Base-by-base conservation (phyloP, 2,113 vertebrate species). In the Calypte anna region DNA sequence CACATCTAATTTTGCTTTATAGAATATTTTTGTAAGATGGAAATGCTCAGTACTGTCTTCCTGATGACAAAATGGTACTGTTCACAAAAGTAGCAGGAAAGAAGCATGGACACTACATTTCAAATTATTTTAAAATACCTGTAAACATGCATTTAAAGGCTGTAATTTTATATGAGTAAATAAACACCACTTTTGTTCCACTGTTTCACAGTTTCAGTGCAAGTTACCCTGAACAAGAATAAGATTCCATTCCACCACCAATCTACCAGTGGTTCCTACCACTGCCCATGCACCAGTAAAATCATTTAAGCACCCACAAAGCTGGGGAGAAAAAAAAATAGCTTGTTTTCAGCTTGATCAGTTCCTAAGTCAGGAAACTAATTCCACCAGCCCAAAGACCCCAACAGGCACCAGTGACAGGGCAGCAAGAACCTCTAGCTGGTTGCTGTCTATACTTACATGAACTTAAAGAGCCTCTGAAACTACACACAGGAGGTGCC, bases 401-500 rank as follows among this genome's bases (percentile, higher is more conserved):
- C 13, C 61, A 69, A 31, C 51, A 59, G 24, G 30, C 68, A 84
- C 14, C 76, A 85, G 30, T 3, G 53, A 67, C 20, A 78, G 40
- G 33, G 31, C 53, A 91, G 31, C 53, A 91, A 74, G 53, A 93
- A 40, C 31, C 18, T 78, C 61, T 55, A 30, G 11, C 3, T 22
- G 19, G 31, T 3, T 77, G 14, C 31, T 51, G 44, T n/a, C 84
- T 38, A 4, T n/a, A 36, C 38, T 46, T 63, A 62, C 10, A 54
- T 2, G 31, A 83, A 43, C 31, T 87, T 70, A 51, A 77, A 85
- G 28, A 1, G 31, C 51, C 75, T 69, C 20, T 8, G 53, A 72
- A 86, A 62, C 21, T 63, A 73, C 54, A 36, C 1, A 30, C 0
- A 0, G 43, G 38, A 94, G 2, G 1, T 19, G 36, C 9, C 24